phyloP scores from a whole-genome alignment of 2,113 vertebrate genomes.

The Tragelaphus imberbis region DNA sequence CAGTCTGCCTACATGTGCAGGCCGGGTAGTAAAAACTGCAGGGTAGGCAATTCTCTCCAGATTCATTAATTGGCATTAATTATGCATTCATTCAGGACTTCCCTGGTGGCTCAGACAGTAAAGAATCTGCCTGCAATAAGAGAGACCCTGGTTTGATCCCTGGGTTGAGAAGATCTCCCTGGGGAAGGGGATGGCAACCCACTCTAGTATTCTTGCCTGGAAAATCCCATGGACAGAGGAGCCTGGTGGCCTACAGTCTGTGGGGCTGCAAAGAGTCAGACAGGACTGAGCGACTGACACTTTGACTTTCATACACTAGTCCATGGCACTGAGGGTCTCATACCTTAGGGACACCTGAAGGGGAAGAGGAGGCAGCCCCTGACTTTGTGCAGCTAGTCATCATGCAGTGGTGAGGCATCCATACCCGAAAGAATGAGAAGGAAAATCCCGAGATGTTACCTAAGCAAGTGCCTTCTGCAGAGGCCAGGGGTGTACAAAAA shows the following conservation, averaged over 20 bases:
- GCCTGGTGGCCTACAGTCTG: not conserved
- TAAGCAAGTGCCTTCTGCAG: not conserved
- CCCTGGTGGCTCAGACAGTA: not conserved
- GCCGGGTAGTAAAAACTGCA: not conserved
- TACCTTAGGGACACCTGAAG: not conserved
- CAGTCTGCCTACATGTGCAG: accelerated
- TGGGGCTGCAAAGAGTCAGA: not conserved
- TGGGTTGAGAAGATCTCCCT: not conserved
- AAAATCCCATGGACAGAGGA: not conserved
- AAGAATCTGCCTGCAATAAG: not conserved
- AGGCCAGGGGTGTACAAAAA: not conserved
- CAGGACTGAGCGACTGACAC: not conserved
- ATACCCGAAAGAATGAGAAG: not conserved
- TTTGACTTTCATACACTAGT: not conserved
- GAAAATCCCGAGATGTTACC: not conserved
- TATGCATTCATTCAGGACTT: not conserved
- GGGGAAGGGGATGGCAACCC: not conserved
- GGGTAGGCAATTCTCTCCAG: not conserved
- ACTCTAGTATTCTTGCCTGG: not conserved
- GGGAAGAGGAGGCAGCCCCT: not conserved
- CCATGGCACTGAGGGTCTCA: not conserved
- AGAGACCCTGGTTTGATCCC: not conserved
- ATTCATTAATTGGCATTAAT: not conserved
- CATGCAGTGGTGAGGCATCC: not conserved
- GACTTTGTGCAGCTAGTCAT: not conserved